A percentile compares a stretch with the other conserved stretches of the same genome.
Conservation (phyloP, 2,797 vertebrate species). For the Masticophis lateralis region DNA sequence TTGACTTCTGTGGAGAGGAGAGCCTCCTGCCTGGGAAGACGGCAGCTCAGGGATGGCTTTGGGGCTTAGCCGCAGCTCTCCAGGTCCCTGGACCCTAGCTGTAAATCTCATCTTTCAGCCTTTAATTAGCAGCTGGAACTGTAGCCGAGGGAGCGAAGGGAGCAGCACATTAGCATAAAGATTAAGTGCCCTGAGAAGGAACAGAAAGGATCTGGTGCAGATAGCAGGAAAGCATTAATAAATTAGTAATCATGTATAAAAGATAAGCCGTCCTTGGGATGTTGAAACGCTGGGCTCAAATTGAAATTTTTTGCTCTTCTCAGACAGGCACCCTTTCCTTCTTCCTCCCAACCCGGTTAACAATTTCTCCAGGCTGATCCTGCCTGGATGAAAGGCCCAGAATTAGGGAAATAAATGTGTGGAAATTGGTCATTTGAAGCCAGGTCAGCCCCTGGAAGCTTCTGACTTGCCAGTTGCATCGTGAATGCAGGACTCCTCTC, state of each 20-base stretch:
- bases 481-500: constrained; percentile 31
- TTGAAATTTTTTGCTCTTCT: constrained; percentile 45
- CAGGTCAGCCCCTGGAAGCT: not conserved
- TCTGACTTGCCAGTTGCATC: not conserved
- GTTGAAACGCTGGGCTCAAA: constrained; percentile 54
- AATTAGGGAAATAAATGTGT: constrained; percentile 55
- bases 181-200: constrained; percentile 55
- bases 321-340: constrained; percentile 4
- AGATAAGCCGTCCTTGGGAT: constrained; percentile 45
- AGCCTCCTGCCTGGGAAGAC: not conserved
- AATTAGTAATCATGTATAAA: constrained; percentile 50
- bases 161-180: constrained; percentile 57
- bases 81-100: constrained; percentile 24
- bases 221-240: constrained; percentile 48
- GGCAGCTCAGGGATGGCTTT: constrained; percentile 36
- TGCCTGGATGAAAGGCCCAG: constrained; percentile 47
- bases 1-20: not conserved
- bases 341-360: constrained; percentile 46
- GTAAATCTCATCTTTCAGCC: constrained; percentile 40
- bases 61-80: constrained; percentile 39
- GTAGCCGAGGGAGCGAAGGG: constrained; percentile 43
- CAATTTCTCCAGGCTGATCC: constrained; percentile 45
- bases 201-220: constrained; percentile 31
- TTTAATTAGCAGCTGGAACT: constrained; percentile 58
- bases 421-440: constrained; percentile 53